phyloP scores from a whole-genome alignment of 2,113 vertebrate species.

The Melanocharis versteri region DNA sequence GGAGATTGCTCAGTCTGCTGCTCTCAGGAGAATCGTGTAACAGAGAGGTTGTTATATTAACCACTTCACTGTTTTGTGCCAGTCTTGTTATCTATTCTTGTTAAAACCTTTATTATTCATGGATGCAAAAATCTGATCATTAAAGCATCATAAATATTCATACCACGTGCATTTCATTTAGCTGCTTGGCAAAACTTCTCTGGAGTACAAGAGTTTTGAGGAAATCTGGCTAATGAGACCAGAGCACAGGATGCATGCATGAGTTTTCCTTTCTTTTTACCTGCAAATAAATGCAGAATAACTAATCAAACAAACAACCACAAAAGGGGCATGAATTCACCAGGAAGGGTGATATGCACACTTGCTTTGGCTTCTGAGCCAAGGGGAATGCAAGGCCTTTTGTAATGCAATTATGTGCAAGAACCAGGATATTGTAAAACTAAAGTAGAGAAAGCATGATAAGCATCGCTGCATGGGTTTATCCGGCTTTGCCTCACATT shows the following conservation, averaged over 20 bases:
- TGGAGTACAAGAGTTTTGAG: slow-evolving; percentile 62
- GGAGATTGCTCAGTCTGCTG: slow-evolving; percentile 4
- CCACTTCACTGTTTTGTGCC: slow-evolving; percentile 61
- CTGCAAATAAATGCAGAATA: slow-evolving; percentile 66
- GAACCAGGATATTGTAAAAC: background rate
- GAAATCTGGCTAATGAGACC: slow-evolving; percentile 69
- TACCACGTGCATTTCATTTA: slow-evolving; percentile 70
- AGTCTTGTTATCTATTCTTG: slow-evolving; percentile 71
- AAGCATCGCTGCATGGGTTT: background rate
- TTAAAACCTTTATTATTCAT: slow-evolving; percentile 78
- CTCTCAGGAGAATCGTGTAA: slow-evolving; percentile 38
- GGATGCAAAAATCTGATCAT: slow-evolving; percentile 69
- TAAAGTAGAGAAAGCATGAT: slow-evolving; percentile 15
- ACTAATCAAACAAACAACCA: slow-evolving; percentile 28
- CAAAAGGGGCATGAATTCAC: background rate
- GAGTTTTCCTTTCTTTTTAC: slow-evolving; percentile 52
- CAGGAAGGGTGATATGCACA: background rate
- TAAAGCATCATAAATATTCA: slow-evolving; percentile 80
- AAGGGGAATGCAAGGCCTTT: background rate
- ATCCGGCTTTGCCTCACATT: background rate
- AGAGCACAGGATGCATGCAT: slow-evolving; percentile 43
- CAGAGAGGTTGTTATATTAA: slow-evolving; percentile 39
- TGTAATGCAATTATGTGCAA: background rate
- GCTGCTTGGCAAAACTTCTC: slow-evolving; percentile 72
- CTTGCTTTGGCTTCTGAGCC: slow-evolving; percentile 1